Evolutionary conservation across 2,888 invertebrate species (phyloP).

Genomic region (Plagodis dolabraria): DNA sequence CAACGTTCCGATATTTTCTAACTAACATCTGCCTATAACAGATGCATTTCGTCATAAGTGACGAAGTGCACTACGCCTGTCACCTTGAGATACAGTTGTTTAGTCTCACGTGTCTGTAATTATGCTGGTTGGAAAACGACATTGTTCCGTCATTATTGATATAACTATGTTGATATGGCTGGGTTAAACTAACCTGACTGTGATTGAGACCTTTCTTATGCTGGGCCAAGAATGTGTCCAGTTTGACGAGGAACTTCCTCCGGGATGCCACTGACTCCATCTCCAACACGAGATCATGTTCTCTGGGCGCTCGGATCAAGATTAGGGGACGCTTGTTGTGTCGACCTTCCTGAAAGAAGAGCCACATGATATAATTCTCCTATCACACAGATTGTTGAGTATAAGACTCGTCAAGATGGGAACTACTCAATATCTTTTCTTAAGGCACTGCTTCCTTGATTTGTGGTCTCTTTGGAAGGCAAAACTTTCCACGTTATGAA

Average conservation of each 20-base stretch:
- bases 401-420: too few species aligned
- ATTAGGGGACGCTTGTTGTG: slow-evolving; percentile 92
- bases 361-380: too few species aligned
- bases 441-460: too few species aligned
- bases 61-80: too few species aligned
- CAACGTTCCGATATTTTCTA: not conserved
- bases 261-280: slow-evolving; percentile 92
- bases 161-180: not conserved
- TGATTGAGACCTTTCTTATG: slow-evolving; percentile 93
- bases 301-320: slow-evolving; percentile 91
- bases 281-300: slow-evolving; percentile 97
- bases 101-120: not conserved
- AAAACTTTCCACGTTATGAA: too few species aligned
- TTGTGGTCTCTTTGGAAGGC: too few species aligned
- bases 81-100: too few species aligned
- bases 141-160: not conserved
- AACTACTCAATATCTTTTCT: too few species aligned
- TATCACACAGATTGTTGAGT: too few species aligned
- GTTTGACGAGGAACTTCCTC: slow-evolving; percentile 93
- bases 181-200: slow-evolving; percentile 82
- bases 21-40: too few species aligned
- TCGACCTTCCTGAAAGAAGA: slow-evolving; percentile 80
- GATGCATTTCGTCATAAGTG: too few species aligned
- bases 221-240: slow-evolving; percentile 92
- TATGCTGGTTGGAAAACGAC: not conserved